Conservation (phyloP, 2,888 invertebrate genomes). For the Drosophila robusta region DNA sequence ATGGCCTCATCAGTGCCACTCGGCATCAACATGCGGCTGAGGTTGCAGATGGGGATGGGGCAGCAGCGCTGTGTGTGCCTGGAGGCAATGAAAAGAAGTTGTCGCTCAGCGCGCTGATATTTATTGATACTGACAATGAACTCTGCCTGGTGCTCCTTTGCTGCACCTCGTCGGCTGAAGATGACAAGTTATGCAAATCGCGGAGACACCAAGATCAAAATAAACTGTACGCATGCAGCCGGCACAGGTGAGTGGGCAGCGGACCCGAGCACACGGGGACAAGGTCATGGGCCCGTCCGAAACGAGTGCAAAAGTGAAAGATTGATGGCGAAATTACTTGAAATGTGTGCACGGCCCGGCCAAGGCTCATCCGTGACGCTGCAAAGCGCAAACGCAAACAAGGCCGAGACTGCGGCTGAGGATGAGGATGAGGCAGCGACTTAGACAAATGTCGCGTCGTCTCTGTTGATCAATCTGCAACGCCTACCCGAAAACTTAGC, state of each 20-base stretch:
- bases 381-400: conserved; percentile 58
- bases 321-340: conserved; percentile 82
- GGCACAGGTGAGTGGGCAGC: conserved; percentile 70
- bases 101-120: conserved; percentile 75
- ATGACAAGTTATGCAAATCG: conserved; percentile 81
- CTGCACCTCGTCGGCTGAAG: conserved; percentile 45
- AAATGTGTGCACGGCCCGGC: conserved; percentile 62
- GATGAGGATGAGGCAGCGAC: conserved; percentile 28
- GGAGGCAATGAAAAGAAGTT: conserved; percentile 62
- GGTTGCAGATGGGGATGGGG: conserved; percentile 16
- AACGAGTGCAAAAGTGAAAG: conserved; percentile 80
- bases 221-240: conserved; percentile 69
- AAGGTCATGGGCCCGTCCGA: conserved; percentile 55
- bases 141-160: conserved; percentile 39
- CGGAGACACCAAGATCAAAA: conserved; percentile 79
- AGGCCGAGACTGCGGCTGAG: not conserved
- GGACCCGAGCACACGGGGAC: conserved; percentile 52
- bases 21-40: conserved; percentile 65
- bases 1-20: conserved; percentile 81
- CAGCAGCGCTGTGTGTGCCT: conserved; percentile 3
- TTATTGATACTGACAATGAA: conserved; percentile 81
- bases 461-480: conserved; percentile 76
- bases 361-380: conserved; percentile 51
- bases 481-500: conserved; percentile 70
- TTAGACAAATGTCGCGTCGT: conserved; percentile 67